Evolutionary conservation across 2,888 invertebrate species (phyloP).

Genomic region (Agrotis ipsilon): DNA sequence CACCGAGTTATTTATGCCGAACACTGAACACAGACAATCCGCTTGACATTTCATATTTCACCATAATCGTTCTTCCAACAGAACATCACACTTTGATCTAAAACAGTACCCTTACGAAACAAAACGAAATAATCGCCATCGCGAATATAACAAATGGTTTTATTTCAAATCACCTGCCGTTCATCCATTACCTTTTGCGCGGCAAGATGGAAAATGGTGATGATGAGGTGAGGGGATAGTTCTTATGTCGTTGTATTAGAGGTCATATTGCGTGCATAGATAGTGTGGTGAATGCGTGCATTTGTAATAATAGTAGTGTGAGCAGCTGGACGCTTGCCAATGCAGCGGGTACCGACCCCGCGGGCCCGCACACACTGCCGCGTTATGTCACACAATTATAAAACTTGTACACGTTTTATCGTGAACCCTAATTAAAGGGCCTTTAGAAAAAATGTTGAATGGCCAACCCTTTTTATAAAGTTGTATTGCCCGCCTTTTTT

Average conservation of each 20-base stretch:
- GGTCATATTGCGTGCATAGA: constrained; percentile 51
- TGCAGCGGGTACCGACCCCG: constrained; percentile 75
- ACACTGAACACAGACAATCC: constrained; percentile 32
- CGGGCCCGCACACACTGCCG: constrained; percentile 63
- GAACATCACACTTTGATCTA: constrained; percentile 70
- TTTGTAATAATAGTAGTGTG: constrained; percentile 73
- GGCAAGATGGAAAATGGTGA: constrained; percentile 32
- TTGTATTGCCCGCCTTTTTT: background rate
- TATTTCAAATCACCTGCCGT: constrained; percentile 75
- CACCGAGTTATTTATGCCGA: constrained; percentile 46
- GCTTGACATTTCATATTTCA: constrained; percentile 68
- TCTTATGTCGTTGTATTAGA: constrained; percentile 58
- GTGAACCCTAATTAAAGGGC: constrained; percentile 39
- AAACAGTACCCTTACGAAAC: constrained; percentile 64
- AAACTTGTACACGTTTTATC: constrained; percentile 43
- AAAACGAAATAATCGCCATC: constrained; percentile 63
- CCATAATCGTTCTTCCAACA: constrained; percentile 48
- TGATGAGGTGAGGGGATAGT: constrained; percentile 17
- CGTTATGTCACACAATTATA: constrained; percentile 62
- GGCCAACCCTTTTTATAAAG: background rate
- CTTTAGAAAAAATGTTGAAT: constrained; percentile 22
- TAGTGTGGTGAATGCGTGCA: constrained; percentile 60
- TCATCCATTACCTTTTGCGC: constrained; percentile 70
- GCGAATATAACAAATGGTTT: constrained; percentile 72
- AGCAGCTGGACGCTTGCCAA: constrained; percentile 73